Evolutionary conservation across 2,888 invertebrate species (phyloP).

Genomic region (Pharmacophagus antenor): DNA sequence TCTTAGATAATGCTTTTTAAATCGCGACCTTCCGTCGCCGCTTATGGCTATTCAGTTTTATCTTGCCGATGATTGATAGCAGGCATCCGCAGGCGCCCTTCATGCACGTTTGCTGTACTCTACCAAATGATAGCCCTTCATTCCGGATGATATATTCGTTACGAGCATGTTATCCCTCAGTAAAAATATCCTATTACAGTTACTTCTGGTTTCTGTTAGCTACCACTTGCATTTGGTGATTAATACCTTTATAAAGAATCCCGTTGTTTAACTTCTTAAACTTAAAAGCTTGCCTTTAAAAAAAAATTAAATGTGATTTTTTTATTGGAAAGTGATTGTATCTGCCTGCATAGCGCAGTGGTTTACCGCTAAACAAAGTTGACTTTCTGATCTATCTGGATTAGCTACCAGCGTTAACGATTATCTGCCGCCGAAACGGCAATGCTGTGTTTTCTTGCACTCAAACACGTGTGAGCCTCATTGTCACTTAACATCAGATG

Average conservation of each 20-base stretch:
- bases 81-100: slow-evolving; percentile 62
- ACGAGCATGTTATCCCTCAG: slow-evolving; percentile 35
- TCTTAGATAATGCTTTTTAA: slow-evolving; percentile 34
- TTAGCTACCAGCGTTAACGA: no score
- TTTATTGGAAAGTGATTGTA: no score
- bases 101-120: slow-evolving; percentile 57
- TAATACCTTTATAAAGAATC: neutral
- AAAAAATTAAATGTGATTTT: neutral
- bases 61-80: slow-evolving; percentile 71
- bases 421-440: no score
- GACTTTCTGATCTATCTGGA: no score
- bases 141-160: slow-evolving; percentile 35
- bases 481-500: no score
- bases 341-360: no score
- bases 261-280: neutral
- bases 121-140: slow-evolving; percentile 38
- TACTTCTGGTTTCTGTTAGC: slow-evolving; percentile 44
- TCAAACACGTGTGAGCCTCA: no score
- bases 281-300: neutral
- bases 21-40: slow-evolving; percentile 59
- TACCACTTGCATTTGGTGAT: slow-evolving; percentile 7
- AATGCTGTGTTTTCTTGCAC: no score
- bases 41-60: slow-evolving; percentile 67
- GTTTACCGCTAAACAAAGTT: no score
- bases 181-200: slow-evolving; percentile 43